These are phyloP conservation scores for Nannospalax galili DNA, from an alignment of 2,113 vertebrate species.

Conservation along the genomic window DNA sequence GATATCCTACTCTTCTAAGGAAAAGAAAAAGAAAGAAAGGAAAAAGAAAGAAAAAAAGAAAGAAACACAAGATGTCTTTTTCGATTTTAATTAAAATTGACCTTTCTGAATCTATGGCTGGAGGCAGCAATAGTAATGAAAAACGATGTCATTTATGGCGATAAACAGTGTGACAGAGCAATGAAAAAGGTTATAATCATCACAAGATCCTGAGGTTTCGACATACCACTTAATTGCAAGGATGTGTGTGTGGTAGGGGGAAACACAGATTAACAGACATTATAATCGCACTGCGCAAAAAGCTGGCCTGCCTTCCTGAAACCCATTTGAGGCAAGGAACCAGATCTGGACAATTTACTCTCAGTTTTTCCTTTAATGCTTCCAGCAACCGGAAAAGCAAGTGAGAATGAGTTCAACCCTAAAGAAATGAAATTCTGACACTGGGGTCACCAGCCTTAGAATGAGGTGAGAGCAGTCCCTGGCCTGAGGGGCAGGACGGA, in stretches of 20 bases:
- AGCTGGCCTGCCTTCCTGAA: neutral
- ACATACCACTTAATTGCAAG: neutral
- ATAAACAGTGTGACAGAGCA: constrained; percentile 9
- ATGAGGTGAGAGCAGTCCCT: constrained; percentile 40
- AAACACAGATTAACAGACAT: neutral
- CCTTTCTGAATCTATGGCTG: constrained; percentile 72
- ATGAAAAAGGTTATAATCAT: constrained; percentile 19
- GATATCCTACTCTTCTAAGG: constrained; percentile 59
- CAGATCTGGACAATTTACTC: neutral
- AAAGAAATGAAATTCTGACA: constrained; percentile 44
- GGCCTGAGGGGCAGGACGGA: constrained; percentile 20
- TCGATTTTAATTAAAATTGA: constrained; percentile 79
- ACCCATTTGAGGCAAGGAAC: neutral
- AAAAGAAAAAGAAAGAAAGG: neutral
- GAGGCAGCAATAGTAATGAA: constrained; percentile 65
- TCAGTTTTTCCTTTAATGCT: constrained; percentile 35
- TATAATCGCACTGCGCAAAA: neutral
- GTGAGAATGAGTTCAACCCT: neutral
- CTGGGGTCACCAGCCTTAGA: neutral
- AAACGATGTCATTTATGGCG: constrained; percentile 60
- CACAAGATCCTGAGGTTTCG: neutral
- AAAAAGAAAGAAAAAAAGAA: no score
- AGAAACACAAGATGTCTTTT: constrained; percentile 67
- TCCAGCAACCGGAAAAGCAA: constrained; percentile 14
- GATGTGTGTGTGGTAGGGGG: fast-evolving